phyloP scores from a whole-genome alignment of 2,888 invertebrate species.

The Selenia dentaria region DNA sequence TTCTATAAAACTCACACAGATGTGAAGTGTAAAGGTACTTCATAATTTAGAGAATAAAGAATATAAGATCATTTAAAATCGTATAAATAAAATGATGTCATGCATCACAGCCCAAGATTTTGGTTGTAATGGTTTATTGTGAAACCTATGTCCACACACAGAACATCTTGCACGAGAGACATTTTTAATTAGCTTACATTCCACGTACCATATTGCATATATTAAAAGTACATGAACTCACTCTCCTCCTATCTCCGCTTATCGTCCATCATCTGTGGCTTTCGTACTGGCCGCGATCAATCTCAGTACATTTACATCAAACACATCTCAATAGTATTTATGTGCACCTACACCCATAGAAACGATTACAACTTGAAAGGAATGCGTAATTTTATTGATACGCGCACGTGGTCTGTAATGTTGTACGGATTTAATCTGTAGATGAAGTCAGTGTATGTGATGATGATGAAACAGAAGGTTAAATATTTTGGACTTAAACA shows the following conservation, averaged over 20 bases:
- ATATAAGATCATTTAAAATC: no score
- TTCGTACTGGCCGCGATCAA: constrained; percentile 23
- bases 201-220: no score
- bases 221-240: no score
- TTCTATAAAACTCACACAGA: no score
- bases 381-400: constrained; percentile 37
- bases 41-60: no score
- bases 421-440: constrained; percentile 24
- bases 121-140: no score
- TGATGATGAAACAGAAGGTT: not conserved
- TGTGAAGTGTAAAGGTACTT: no score
- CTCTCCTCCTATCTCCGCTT: not conserved
- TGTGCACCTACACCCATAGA: constrained; percentile 30
- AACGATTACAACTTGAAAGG: constrained; percentile 38
- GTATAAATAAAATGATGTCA: no score
- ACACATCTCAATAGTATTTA: constrained; percentile 32
- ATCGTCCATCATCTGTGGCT: constrained; percentile 27
- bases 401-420: constrained; percentile 29
- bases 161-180: no score
- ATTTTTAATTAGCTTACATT: no score
- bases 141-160: no score
- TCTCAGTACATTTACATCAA: constrained; percentile 32
- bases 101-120: no score
- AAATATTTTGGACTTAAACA: not conserved
- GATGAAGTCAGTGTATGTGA: constrained; percentile 13